Evolutionary conservation across 2,797 vertebrate species (phyloP), one percentile per base, ranked within the genome.

Genomic region (Spatula clypeata): DNA sequence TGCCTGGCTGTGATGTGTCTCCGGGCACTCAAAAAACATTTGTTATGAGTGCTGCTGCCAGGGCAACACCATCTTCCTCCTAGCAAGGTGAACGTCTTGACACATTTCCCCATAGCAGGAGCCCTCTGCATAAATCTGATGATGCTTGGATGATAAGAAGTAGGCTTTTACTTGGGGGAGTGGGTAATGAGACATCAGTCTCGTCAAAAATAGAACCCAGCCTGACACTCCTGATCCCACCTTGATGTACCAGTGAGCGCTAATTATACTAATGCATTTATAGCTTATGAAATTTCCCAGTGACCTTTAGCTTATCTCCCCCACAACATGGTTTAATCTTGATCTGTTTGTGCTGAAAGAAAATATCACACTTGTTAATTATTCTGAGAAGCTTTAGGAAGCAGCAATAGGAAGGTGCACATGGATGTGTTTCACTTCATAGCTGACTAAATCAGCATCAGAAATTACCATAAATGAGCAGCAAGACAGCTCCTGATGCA

Each of bases 361-460:
- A 97, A 97, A 97, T 97, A 97, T 94, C 97, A 97, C 88, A 86
- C 96, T 97, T 93, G 87, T 96, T 98, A 97, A 97, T 98, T 98
- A 98, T 97, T 94, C 94, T 88, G 94, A 95, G 96, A 92, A 90
- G 90, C 82, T 90, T 88, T 96, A 94, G 83, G 90, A 96, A 92
- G 77, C 93, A 73, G 84, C 80, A 86, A 24, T 79, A 74, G 66
- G 81, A 76, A 94, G 95, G 71, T 60, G 72, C 74, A 80, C 91
- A 91, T 92, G 96, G 90, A 90, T 95, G 87, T 91, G 69, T 94
- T 93, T 95, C 90, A 92, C 94, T 95, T 90, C 21, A 54, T 96
- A 77, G 80, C 96, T 97, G 95, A 94, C 90, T 97, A 92, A 96
- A 96, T 97, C 95, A 88, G 90, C 94, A 93, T 94, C 92, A 90